Evolutionary conservation across 2,888 invertebrate genomes (phyloP).

Genomic region (Cosmorhoe ocellata): DNA sequence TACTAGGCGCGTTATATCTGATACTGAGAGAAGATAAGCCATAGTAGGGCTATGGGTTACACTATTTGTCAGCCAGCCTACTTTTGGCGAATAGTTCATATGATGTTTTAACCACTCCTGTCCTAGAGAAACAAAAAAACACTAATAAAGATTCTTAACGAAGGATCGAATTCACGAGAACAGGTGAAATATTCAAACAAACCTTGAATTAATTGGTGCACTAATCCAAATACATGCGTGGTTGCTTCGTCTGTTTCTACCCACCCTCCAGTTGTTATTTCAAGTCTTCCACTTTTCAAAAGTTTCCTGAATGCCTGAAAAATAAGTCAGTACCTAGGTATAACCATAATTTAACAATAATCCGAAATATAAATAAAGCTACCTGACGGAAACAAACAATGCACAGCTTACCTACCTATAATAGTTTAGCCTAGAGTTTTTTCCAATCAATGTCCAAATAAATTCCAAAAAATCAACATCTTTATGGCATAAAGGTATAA

Average conservation of each 20-base stretch:
- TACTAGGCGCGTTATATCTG: slow-evolving; percentile 91
- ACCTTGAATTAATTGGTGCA: slow-evolving; percentile 96
- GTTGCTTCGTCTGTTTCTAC: slow-evolving; percentile 97
- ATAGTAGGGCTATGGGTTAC: slow-evolving; percentile 97
- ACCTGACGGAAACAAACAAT: no score
- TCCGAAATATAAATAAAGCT: no score
- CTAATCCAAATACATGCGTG: slow-evolving; percentile 91
- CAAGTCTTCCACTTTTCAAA: slow-evolving; percentile 90
- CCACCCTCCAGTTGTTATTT: slow-evolving; percentile 96
- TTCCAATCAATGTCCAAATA: no score
- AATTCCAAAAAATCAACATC: no score
- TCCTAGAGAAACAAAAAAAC: slow-evolving; percentile 79
- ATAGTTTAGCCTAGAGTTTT: no score
- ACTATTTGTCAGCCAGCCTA: slow-evolving; percentile 96
- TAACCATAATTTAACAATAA: no score
- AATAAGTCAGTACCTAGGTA: slow-evolving; percentile 1
- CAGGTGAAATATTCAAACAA: not conserved
- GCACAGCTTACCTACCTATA: no score
- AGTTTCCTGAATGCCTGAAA: slow-evolving; percentile 86
- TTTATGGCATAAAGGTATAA: no score
- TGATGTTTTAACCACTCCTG: slow-evolving; percentile 94
- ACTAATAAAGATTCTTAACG: not conserved
- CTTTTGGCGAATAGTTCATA: slow-evolving; percentile 89
- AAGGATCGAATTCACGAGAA: not conserved
- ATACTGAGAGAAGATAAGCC: slow-evolving; percentile 91